Base-by-base conservation (phyloP, 2,113 vertebrate species). In the Gobio gobio region DNA sequence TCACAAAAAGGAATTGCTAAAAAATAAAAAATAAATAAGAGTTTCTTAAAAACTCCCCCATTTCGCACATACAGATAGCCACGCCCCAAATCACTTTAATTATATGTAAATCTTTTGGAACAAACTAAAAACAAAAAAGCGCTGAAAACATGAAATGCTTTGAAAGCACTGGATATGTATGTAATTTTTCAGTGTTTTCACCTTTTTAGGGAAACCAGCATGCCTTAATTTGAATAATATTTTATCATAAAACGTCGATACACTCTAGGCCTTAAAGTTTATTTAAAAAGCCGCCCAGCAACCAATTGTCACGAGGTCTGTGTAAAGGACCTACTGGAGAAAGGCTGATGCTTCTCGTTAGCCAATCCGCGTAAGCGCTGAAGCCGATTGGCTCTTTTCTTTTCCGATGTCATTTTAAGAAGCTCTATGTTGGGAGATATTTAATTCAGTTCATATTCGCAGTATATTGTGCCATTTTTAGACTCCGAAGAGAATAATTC, bases 311-410 rank as follows among this genome's bases (percentile, higher is more conserved):
- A 79, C 54, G 40, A 63, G 78, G 14, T 47, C 12, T 63, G 40
- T 9, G 36, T 47, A 45, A 79, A 26, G 47, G 47, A 54, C 74
- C 74, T 76, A 81, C 63, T 0, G 45, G 18, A 33, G 61, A 22
- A 81, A 81, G n/a, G 0, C 29, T 36, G 58, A 79, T 7, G 61
- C 18, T 26, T 24, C n/a, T n/a, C 12, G 9, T 77, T 56, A 76
- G 40, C 81, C 81, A 86, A 83, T 86, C 26, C 54, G 61, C 10
- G 43, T 9, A 40, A 51, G 73, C 40, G 24, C 22, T n/a, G 63
- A 43, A 72, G 5, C 56, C 33, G 51, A 86, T 86, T 86, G 86
- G 86, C 75, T 77, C 29, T 47, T 72, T 73, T 49, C 36, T 26
- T 16, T 26, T 47, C 66, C 79, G 26, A 77, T 18, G 24, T 22